Conservation (phyloP, 1,140 invertebrate species). For the Macrotrachela quadricornifera region DNA sequence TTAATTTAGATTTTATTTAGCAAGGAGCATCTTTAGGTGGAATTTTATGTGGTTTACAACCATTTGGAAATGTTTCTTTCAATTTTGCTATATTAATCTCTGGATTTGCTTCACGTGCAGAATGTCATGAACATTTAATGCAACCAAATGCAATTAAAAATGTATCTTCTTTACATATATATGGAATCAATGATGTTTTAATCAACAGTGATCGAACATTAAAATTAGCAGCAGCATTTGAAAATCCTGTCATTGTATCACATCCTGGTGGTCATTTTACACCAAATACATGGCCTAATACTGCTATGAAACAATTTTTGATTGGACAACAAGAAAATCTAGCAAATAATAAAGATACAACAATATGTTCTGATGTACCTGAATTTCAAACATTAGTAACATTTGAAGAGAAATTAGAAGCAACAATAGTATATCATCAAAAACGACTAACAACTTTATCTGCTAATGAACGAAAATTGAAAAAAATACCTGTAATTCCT, state of each 20-base stretch:
- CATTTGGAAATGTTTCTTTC: not conserved
- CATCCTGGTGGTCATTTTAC: not conserved
- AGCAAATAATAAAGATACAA: no score
- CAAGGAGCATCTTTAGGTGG: slow-evolving; percentile 3
- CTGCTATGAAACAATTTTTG: not conserved
- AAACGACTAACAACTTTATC: no score
- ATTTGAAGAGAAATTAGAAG: no score
- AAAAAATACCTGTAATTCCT: no score
- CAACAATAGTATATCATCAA: no score
- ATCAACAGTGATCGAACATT: not conserved
- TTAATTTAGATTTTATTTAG: not conserved
- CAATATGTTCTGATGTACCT: no score
- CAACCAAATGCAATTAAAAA: not conserved
- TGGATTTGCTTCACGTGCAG: no score
- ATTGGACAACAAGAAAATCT: no score
- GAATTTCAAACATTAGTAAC: no score
- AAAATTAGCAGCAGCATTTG: slow-evolving; percentile 1
- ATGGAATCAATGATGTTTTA: not conserved
- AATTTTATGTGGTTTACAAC: not conserved
- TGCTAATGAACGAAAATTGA: no score
- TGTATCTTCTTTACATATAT: slow-evolving; percentile 1
- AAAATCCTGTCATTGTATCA: not conserved
- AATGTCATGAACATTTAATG: no score
- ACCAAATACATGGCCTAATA: not conserved
- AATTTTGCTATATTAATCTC: no score